Base-by-base conservation (phyloP, 1,140 invertebrate genomes). In the Tenebrio molitor region DNA sequence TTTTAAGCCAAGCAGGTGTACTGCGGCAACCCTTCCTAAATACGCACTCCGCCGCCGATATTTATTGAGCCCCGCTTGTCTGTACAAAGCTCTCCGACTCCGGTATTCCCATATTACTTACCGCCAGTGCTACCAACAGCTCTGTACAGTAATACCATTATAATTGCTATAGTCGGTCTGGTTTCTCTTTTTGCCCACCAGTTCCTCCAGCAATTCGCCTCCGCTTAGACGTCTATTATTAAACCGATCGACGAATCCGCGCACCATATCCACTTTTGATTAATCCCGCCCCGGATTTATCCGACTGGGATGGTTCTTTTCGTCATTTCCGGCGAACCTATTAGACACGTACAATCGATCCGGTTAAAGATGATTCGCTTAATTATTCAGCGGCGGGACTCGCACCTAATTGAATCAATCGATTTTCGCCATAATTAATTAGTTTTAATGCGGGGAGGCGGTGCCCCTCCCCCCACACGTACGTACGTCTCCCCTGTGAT, bases 1-100 rank as follows among this genome's bases (percentile, higher is more conserved):
- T 58, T 58, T 58, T 58, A 58, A 58, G 29, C 50, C n/a, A 58
- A 58, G 50, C 50, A 58, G 50, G 50, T 58, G 50, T 58, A 58
- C 21, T 58, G 23, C 1, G 2, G 15, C 14, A 29, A n/a, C 23
- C 50, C 29, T 58, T 58, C 50, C 50, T 15, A 25, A 29, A 33
- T 6, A 58, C 50, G 50, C 21, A 58, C 50, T 39, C 12, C 25
- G 4, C 36, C 29, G 29, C 50, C 50, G 23, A 58, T 58, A 58
- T 58, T 58, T 58, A 58, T 58, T 29, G 50, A 58, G 50, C 50
- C 29, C 6, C n/a, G 17, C 17, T 21, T 53, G 46, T 53, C 46
- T 58, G 42, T 58, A 29, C 23, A 58, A 46, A 58, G 50, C 50
- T 46, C 42, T 19, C 10, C 15, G 15, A 46, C 14, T 5, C 21